Evolutionary conservation across 2,113 vertebrate genomes (phyloP).

Genomic region (Cepphus grylle): DNA sequence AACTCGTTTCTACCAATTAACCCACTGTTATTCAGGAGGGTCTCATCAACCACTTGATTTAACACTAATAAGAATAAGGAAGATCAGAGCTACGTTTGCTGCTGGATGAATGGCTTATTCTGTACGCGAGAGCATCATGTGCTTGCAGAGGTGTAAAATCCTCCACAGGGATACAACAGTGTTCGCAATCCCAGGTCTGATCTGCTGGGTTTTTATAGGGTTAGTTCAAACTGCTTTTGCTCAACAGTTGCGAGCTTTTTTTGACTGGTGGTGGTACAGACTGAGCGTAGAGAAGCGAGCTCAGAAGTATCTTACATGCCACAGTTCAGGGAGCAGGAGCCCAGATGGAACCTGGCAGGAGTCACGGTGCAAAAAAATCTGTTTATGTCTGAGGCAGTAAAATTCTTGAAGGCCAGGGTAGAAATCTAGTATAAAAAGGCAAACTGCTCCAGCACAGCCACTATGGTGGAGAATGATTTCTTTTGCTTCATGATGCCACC

Average conservation of each 20-base stretch:
- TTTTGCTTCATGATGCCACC: slow-evolving; percentile 32
- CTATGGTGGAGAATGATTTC: not conserved
- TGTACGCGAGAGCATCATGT: not conserved
- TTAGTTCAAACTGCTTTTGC: not conserved
- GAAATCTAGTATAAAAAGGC: slow-evolving; percentile 17
- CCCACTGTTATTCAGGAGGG: not conserved
- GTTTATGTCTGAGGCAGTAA: slow-evolving; percentile 6
- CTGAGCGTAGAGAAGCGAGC: not conserved
- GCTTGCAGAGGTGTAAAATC: not conserved
- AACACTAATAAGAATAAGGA: not conserved
- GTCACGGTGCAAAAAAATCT: not conserved
- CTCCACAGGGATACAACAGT: not conserved
- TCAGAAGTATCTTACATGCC: slow-evolving; percentile 26
- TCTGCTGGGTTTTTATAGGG: not conserved
- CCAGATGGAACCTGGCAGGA: slow-evolving; percentile 15
- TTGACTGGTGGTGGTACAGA: not conserved
- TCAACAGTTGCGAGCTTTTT: not conserved
- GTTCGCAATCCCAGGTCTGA: not conserved
- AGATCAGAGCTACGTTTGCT: not conserved
- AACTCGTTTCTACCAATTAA: not conserved
- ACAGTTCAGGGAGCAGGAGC: not conserved
- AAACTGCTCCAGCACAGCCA: not conserved
- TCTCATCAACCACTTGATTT: not conserved
- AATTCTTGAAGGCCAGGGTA: slow-evolving; percentile 8
- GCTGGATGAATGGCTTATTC: not conserved